Conservation (phyloP, 2,797 vertebrate species). For the Diglossa cyanea region DNA sequence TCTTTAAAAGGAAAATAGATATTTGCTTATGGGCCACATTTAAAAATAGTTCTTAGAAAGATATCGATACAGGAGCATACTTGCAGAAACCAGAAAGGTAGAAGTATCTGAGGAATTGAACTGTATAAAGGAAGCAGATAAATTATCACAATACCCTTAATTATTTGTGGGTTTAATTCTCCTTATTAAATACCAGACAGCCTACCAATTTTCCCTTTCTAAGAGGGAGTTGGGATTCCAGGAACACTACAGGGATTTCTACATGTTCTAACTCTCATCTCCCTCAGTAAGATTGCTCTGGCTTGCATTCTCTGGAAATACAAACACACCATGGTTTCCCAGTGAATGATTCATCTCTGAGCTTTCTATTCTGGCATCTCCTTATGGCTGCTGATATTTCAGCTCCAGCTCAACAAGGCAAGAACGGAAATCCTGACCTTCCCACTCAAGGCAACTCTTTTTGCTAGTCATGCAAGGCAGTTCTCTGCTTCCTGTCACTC, state of each 20-base stretch:
- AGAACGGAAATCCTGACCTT: neutral
- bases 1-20: neutral
- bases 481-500: neutral
- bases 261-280: neutral
- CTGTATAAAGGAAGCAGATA: neutral
- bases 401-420: neutral
- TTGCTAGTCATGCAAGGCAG: neutral
- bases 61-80: neutral
- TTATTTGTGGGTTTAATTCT: neutral
- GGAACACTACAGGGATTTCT: neutral
- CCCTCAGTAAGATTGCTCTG: neutral
- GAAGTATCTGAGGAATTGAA: neutral
- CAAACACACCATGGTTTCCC: accelerated
- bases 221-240: neutral
- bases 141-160: neutral
- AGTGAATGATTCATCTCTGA: neutral
- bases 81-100: neutral
- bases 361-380: neutral
- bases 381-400: neutral
- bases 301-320: neutral
- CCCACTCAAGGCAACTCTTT: neutral
- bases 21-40: neutral
- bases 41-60: neutral
- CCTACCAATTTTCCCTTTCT: neutral
- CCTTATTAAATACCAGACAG: neutral